A percentile compares a stretch with the other conserved stretches of the same genome.
Evolutionary conservation across 2,888 invertebrate species (phyloP).

Genomic region (Ypsolopha scabrella): DNA sequence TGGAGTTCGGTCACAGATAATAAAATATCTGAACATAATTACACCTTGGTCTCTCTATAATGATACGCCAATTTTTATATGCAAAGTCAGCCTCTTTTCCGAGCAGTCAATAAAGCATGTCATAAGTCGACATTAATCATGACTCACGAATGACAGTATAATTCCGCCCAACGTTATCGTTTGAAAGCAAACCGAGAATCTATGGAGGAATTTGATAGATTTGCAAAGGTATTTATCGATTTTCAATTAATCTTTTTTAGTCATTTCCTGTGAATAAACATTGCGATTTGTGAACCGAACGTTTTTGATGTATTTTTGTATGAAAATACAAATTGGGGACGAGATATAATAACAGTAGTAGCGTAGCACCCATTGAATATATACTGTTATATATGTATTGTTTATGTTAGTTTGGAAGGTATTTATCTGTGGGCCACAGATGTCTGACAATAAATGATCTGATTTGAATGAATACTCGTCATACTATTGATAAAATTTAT

Average conservation of each 20-base stretch:
- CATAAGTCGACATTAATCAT: conserved; percentile 58
- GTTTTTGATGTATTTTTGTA: too few relatives aligned
- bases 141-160: conserved; percentile 55
- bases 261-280: conserved; percentile 5
- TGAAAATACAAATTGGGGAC: too few relatives aligned
- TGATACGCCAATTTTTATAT: conserved; percentile 28
- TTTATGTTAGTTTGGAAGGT: too few relatives aligned
- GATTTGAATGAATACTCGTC: too few relatives aligned
- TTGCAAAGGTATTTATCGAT: conserved; percentile 58
- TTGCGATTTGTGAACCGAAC: conserved; percentile 7
- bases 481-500: too few relatives aligned
- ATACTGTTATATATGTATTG: too few relatives aligned
- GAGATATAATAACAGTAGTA: too few relatives aligned
- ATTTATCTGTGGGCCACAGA: too few relatives aligned
- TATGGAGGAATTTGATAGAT: conserved; percentile 35
- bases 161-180: conserved; percentile 49
- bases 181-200: conserved; percentile 49
- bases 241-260: conserved; percentile 63
- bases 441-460: too few relatives aligned
- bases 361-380: too few relatives aligned
- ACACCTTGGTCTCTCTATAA: neutral
- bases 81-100: conserved; percentile 28
- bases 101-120: conserved; percentile 45
- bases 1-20: too few relatives aligned
- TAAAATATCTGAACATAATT: too few relatives aligned